These are phyloP conservation scores for Tribolium freemani DNA, from an alignment of 2,888 invertebrate species.

Conservation along the genomic window DNA sequence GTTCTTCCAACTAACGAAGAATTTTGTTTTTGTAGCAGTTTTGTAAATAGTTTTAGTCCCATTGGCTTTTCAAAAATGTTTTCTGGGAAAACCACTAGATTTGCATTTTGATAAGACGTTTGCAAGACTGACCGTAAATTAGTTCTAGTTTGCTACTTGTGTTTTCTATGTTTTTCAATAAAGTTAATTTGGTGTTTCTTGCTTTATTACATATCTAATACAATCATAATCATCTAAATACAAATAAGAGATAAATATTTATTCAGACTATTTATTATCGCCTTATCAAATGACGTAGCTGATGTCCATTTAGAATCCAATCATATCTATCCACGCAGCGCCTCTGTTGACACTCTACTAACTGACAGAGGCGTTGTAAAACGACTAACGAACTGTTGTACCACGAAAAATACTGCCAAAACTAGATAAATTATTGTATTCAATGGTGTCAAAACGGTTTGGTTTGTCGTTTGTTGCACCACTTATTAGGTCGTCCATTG, in stretches of 20 bases:
- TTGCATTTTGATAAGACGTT: constrained; percentile 26
- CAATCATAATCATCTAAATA: constrained; percentile 35
- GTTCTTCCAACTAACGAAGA: constrained; percentile 52
- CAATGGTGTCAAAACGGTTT: constrained; percentile 11
- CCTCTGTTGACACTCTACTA: neutral
- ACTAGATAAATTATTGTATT: neutral
- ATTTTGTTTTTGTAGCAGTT: constrained; percentile 18
- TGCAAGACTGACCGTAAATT: constrained; percentile 28
- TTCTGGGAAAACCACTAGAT: constrained; percentile 8
- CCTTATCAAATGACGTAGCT: constrained; percentile 23
- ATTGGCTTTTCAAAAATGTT: neutral
- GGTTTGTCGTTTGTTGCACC: constrained; percentile 4
- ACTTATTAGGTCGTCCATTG: constrained; percentile 7
- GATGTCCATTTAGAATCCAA: constrained; percentile 4
- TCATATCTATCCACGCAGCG: neutral
- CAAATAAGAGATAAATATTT: constrained; percentile 17
- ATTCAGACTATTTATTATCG: constrained; percentile 30
- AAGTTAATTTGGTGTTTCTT: constrained; percentile 24
- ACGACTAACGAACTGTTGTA: neutral
- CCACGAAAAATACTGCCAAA: constrained; percentile 16
- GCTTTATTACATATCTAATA: constrained; percentile 23
- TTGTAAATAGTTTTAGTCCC: constrained; percentile 6
- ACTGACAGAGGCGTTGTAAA: neutral
- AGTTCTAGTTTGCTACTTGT: constrained; percentile 1
- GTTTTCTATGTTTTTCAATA: constrained; percentile 24